Base-by-base conservation (phyloP, 1,140 invertebrate species). In the Drosophila subpulchrella region DNA sequence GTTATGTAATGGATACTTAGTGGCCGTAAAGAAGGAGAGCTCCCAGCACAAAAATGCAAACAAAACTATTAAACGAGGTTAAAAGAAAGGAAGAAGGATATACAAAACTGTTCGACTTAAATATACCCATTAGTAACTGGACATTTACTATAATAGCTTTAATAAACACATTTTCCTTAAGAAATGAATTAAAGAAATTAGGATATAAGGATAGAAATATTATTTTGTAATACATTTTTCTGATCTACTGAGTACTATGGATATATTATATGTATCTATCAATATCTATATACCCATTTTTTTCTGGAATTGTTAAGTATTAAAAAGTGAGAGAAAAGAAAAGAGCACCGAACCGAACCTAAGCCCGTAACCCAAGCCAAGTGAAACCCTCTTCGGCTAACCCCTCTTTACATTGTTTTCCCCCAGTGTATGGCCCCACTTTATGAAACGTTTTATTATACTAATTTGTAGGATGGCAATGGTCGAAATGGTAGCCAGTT, bases 401-500 rank as follows among this genome's bases (percentile, higher is more conserved):
- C 27, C 53, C 59, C 42, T 27, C 73, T 8, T 20, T 39, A 48
- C 42, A 48, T 34, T 59, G 58, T 72, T 42, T 50, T 55, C 42
- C 66, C 48, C 55, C 50, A 47, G 27, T 51, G 60, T 67, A 32
- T 67, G 55, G 70, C 65, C 65, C 71, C 73, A 77, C 90, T 91
- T 91, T 90, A 91, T 91, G 90, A 91, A 91, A 91, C 89, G 89
- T 91, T 91, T 91, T 91, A 91, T 91, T 91, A 88, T 76, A 86
- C 89, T 91, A 91, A 91, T 91, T 91, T 91, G 89, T 91, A 91
- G 78, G 80, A 70, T 81, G 78, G 80, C 70, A 73, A 73, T 91
- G 82, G 78, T 80, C 76, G 56, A 51, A 80, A 75, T 60, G 70
- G 73, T 88, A 74, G 80, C 82, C 76, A 77, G 82, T 91, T 90